Evolutionary conservation across 2,888 invertebrate genomes (phyloP).

Genomic region (Leptinotarsa juncta): DNA sequence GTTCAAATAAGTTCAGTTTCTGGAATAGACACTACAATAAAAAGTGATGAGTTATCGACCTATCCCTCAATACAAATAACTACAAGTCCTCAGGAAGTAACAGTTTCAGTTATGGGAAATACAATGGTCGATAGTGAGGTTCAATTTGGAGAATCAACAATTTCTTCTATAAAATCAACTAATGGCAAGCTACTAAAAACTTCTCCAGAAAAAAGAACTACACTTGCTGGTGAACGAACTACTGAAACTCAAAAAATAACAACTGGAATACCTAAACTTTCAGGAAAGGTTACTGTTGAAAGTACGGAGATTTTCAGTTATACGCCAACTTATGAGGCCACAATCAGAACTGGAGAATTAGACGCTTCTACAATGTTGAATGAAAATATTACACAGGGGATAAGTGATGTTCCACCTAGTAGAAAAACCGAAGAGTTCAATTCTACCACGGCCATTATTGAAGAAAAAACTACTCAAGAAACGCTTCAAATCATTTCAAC

Average conservation of each 20-base stretch:
- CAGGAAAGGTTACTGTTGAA: conserved; percentile 24
- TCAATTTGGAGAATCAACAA: conserved; percentile 22
- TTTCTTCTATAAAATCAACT: conserved; percentile 23
- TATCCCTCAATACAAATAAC: background rate
- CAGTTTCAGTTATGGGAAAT: background rate
- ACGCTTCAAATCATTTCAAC: background rate
- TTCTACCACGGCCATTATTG: background rate
- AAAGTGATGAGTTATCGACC: too few relatives aligned
- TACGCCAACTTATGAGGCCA: too few relatives aligned
- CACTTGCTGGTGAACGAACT: conserved; percentile 27
- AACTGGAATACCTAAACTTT: conserved; percentile 38
- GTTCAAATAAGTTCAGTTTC: background rate
- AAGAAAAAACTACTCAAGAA: background rate
- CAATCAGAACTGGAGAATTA: too few relatives aligned
- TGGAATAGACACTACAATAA: background rate
- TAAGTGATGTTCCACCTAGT: too few relatives aligned
- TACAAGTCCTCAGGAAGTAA: conserved; percentile 33
- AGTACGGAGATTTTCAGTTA: too few relatives aligned
- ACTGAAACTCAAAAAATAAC: conserved; percentile 38
- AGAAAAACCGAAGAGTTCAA: background rate
- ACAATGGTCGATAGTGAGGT: background rate
- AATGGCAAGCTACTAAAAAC: background rate
- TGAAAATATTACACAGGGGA: too few relatives aligned
- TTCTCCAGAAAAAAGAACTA: too few relatives aligned
- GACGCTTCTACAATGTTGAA: too few relatives aligned